Percentiles rank a stretch among this genome's conserved stretches.
These are phyloP conservation scores for Augochlorella aurata DNA, from an alignment of 2,888 invertebrate species.

Conservation along the genomic window DNA sequence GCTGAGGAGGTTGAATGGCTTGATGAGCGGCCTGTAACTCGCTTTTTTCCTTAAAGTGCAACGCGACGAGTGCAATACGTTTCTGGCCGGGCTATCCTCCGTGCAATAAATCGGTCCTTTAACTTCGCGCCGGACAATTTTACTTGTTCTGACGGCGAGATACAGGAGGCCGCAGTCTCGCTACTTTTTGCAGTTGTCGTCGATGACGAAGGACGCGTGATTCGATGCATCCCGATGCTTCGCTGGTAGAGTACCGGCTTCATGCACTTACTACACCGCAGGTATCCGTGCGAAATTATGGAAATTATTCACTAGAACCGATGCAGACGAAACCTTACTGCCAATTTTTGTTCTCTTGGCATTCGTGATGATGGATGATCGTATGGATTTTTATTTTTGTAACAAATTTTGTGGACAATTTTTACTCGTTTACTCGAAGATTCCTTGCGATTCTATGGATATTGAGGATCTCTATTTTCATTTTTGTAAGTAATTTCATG, in stretches of 20 bases:
- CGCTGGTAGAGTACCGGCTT: not conserved
- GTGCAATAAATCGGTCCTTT: slow-evolving; percentile 7
- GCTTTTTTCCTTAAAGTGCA: slow-evolving; percentile 6
- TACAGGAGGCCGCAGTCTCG: not conserved
- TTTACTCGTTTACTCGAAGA: too few relatives aligned
- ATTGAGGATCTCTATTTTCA: too few relatives aligned
- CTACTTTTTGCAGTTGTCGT: not conserved
- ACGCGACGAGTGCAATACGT: not conserved
- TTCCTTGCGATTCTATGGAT: too few relatives aligned
- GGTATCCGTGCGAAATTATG: not conserved
- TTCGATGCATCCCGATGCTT: not conserved
- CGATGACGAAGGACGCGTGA: not conserved
- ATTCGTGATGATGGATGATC: too few relatives aligned
- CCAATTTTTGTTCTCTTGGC: too few relatives aligned
- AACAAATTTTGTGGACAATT: too few relatives aligned
- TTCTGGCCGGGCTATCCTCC: not conserved
- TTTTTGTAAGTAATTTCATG: too few relatives aligned
- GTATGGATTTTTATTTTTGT: too few relatives aligned
- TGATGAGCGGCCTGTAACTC: not conserved
- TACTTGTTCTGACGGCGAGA: not conserved
- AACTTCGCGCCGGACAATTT: slow-evolving; percentile 7
- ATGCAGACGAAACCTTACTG: too few relatives aligned
- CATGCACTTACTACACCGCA: not conserved
- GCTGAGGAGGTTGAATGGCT: slow-evolving; percentile 19
- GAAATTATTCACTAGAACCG: not conserved